Percentiles rank a stretch among this genome's conserved stretches.
phyloP scores from a whole-genome alignment of 2,888 invertebrate genomes.

The Polyploca ridens region DNA sequence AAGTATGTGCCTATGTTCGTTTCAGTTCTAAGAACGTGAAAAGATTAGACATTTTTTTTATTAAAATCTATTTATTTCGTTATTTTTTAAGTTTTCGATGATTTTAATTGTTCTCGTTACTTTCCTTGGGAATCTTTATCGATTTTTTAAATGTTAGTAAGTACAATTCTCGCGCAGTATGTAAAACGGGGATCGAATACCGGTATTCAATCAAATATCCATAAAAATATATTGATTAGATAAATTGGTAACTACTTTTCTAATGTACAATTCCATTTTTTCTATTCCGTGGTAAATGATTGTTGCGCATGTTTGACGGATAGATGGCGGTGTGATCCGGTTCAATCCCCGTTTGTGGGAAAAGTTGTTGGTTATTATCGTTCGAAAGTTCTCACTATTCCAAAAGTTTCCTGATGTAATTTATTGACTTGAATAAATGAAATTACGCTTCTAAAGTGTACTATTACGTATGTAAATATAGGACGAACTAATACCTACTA shows the following conservation, averaged over 20 bases:
- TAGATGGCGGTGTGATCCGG: slow-evolving; percentile 29
- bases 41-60: slow-evolving; percentile 51
- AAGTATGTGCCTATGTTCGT: not conserved
- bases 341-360: slow-evolving; percentile 53
- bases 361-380: slow-evolving; percentile 62
- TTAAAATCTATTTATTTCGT: slow-evolving; percentile 80
- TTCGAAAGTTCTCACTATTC: slow-evolving; percentile 68
- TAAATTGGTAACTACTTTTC: slow-evolving; percentile 57
- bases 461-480: slow-evolving; percentile 83
- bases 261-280: slow-evolving; percentile 75
- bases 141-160: slow-evolving; percentile 68
- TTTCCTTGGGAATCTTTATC: slow-evolving; percentile 82
- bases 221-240: slow-evolving; percentile 23
- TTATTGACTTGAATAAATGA: slow-evolving; percentile 75
- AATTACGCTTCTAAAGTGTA: slow-evolving; percentile 84
- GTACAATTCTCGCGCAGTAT: slow-evolving; percentile 60
- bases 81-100: slow-evolving; percentile 82
- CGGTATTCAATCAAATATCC: slow-evolving; percentile 29
- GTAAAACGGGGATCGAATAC: slow-evolving; percentile 55
- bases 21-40: slow-evolving; percentile 50
- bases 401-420: slow-evolving; percentile 79
- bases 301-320: slow-evolving; percentile 17
- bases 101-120: slow-evolving; percentile 83
- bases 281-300: slow-evolving; percentile 55
- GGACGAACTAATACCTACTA: slow-evolving; percentile 81